Conservation (phyloP, 2,113 vertebrate species). For the Echinops telfairi region DNA sequence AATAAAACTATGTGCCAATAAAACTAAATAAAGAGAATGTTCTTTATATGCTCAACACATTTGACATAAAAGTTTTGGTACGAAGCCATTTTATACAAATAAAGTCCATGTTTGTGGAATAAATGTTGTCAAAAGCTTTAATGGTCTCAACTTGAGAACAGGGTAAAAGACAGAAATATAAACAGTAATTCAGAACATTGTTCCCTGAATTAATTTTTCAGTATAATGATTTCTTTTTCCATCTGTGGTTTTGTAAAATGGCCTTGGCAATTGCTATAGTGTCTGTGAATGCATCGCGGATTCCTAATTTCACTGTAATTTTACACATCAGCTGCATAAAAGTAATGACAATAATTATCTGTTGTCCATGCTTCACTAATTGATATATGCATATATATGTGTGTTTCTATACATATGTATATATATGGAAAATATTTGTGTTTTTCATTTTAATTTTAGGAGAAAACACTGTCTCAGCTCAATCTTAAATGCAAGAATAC, state of each 20-base stretch:
- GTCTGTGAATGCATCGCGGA: conserved; percentile 35
- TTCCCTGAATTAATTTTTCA: conserved; percentile 64
- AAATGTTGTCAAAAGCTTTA: conserved; percentile 53
- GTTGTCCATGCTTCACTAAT: conserved; percentile 61
- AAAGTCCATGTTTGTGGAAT: conserved; percentile 41
- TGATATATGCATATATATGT: conserved; percentile 41
- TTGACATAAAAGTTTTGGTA: conserved; percentile 50
- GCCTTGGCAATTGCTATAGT: conserved; percentile 54
- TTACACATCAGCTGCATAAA: conserved; percentile 53
- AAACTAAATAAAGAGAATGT: background rate
- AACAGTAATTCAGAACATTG: conserved; percentile 71
- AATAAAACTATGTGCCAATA: too few relatives aligned
- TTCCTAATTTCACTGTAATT: conserved; percentile 64
- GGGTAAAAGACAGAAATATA: conserved; percentile 61
- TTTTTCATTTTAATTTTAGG: conserved; percentile 41
- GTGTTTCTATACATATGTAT: background rate
- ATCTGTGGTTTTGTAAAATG: conserved; percentile 53
- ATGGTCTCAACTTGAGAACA: conserved; percentile 50
- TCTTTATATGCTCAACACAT: conserved; percentile 7
- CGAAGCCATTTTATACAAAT: conserved; percentile 56
- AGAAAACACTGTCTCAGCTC: background rate
- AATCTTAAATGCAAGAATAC: background rate
- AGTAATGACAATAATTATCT: conserved; percentile 69
- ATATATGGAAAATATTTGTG: background rate
- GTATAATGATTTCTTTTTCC: conserved; percentile 65